Evolutionary conservation across 2,113 vertebrate species (phyloP), one percentile per base, ranked within the genome.

Genomic region (Apodemus speciosus): DNA sequence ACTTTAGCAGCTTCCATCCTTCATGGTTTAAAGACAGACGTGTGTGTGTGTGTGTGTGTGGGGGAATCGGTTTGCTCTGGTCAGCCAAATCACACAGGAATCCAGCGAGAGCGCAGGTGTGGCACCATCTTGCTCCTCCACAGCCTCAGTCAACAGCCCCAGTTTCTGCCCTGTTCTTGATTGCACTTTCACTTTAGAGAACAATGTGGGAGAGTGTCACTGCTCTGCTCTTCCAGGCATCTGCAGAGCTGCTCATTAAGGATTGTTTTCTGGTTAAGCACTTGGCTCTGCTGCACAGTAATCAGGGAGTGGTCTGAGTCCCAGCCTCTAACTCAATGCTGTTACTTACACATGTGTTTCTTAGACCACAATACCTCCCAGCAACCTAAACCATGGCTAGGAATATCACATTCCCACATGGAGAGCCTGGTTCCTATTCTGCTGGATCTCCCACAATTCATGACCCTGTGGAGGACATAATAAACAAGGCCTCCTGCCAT

Each of bases 21-120:
- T 10, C 0, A 2, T 3, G 9, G n/a, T 43, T 56, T 58, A 27
- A 80, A 7, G 30, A 10, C 1, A 40, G 60, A 11, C n/a, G n/a
- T 9, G 8, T 10, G 9, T 3, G 23, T 58, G 56, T 20, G 56
- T 6, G 56, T 58, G 56, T 3, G 56, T 16, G 6, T 6, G 11
- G 27, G 38, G 9, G 40, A 23, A 49, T 20, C 25, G 43, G 60
- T 69, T 77, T 56, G 6, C 32, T 13, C 66, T 62, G 25, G 11
- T 51, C 76, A 68, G 11, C 30, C 60, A 9, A 18, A 43, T n/a
- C 58, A 71, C 77, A 38, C 0, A 4, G 60, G 18, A 83, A 49
- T 7, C 8, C 4, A 40, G 46, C 53, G 69, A 40, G 56, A 88
- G 30, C 2, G 6, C 7, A 25, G 9, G 1, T 27, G 10, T 18